Evolutionary conservation across 2,113 vertebrate genomes (phyloP).

Genomic region (Choloepus hoffmanni): DNA sequence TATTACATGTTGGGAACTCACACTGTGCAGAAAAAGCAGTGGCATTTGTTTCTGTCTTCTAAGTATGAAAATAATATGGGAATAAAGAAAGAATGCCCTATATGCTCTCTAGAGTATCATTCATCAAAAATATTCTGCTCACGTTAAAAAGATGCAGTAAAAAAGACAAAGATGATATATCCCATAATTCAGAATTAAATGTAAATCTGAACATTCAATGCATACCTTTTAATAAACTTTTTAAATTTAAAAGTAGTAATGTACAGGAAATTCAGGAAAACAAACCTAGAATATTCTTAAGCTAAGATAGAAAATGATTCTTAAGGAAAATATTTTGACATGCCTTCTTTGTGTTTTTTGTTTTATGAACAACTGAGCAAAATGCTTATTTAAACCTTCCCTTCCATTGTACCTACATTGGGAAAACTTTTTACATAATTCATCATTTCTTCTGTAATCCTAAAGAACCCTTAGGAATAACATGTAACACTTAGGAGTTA

Average conservation of each 20-base stretch:
- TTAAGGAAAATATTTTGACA: constrained; percentile 70
- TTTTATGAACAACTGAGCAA: constrained; percentile 77
- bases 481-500: constrained; percentile 62
- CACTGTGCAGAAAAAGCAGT: background rate
- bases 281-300: background rate
- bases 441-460: constrained; percentile 79
- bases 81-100: background rate
- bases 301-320: constrained; percentile 66
- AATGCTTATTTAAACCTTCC: constrained; percentile 75
- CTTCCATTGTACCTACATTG: constrained; percentile 69
- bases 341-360: constrained; percentile 70
- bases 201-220: background rate
- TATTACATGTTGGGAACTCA: background rate
- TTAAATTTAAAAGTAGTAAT: background rate
- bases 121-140: background rate
- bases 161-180: background rate
- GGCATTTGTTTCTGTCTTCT: background rate
- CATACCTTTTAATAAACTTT: constrained; percentile 39
- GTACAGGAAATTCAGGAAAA: background rate
- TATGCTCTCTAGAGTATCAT: background rate
- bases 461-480: constrained; percentile 77
- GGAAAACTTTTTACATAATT: constrained; percentile 81
- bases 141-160: background rate
- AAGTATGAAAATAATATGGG: background rate
- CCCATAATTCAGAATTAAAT: constrained; percentile 3